phyloP scores from a whole-genome alignment of 2,888 invertebrate genomes.

The Lepidochrysops patricia region DNA sequence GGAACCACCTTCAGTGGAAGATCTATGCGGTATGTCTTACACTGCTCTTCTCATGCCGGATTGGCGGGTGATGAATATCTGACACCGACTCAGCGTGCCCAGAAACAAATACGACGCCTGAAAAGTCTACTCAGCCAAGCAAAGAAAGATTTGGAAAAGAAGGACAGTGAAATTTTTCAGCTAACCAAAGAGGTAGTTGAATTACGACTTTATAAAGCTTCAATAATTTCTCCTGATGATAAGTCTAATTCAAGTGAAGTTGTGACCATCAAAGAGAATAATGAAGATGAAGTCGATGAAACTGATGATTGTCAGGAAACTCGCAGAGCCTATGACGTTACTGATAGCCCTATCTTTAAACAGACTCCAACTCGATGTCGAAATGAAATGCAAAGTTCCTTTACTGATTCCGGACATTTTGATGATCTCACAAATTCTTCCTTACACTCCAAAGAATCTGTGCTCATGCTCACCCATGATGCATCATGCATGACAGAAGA shows the following conservation, averaged over 20 bases:
- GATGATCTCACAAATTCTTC: slow-evolving; percentile 87
- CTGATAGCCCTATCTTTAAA: slow-evolving; percentile 64
- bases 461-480: slow-evolving; percentile 71
- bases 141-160: slow-evolving; percentile 83
- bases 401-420: slow-evolving; percentile 90
- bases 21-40: slow-evolving; percentile 86
- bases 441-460: slow-evolving; percentile 84
- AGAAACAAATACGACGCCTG: slow-evolving; percentile 84
- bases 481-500: slow-evolving; percentile 68
- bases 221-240: slow-evolving; percentile 85
- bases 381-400: slow-evolving; percentile 82
- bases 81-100: slow-evolving; percentile 90
- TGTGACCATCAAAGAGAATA: slow-evolving; percentile 82
- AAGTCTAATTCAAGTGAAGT: slow-evolving; percentile 85
- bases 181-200: slow-evolving; percentile 87
- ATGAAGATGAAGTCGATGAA: slow-evolving; percentile 51
- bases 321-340: slow-evolving; percentile 59
- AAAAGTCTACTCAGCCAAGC: slow-evolving; percentile 82
- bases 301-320: slow-evolving; percentile 59
- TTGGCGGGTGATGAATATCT: slow-evolving; percentile 87
- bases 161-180: slow-evolving; percentile 86
- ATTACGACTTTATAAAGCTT: slow-evolving; percentile 84
- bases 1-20: slow-evolving; percentile 81
- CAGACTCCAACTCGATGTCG: slow-evolving; percentile 59
- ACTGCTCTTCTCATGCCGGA: slow-evolving; percentile 86